Percentiles rank a stretch among this genome's conserved stretches.
These are phyloP conservation scores for Gracilinanus agilis DNA, from an alignment of 2,113 vertebrate species.

Conservation along the genomic window DNA sequence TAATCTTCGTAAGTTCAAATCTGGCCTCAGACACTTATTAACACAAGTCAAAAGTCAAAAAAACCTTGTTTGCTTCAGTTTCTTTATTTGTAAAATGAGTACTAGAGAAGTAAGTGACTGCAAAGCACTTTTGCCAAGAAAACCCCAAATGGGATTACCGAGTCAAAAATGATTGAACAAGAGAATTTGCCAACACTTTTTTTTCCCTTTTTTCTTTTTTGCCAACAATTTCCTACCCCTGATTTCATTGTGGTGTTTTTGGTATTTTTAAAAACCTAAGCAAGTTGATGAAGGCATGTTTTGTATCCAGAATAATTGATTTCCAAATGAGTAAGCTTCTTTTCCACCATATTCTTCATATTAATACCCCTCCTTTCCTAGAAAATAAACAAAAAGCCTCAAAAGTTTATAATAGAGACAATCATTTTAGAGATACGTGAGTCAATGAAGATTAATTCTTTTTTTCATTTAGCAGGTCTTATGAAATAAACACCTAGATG, in stretches of 20 bases:
- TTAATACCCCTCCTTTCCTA: not conserved
- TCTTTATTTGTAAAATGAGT: too few species aligned
- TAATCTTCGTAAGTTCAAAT: too few species aligned
- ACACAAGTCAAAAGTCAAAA: too few species aligned
- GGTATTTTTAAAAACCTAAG: not conserved
- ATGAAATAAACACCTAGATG: not conserved
- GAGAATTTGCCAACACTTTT: not conserved
- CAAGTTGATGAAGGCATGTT: not conserved
- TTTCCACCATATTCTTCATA: not conserved
- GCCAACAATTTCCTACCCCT: not conserved
- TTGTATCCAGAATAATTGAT: not conserved
- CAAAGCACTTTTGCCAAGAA: too few species aligned
- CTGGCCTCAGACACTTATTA: too few species aligned
- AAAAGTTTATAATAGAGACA: not conserved
- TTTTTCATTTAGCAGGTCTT: not conserved
- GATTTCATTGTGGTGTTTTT: not conserved
- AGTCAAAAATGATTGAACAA: too few species aligned
- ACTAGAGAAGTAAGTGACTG: too few species aligned
- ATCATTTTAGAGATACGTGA: not conserved
- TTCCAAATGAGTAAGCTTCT: not conserved
- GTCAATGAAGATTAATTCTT: not conserved
- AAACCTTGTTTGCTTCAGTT: too few species aligned
- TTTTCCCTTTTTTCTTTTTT: too few species aligned
- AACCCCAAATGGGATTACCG: too few species aligned
- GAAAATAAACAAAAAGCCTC: not conserved